These are phyloP conservation scores for Suillia variegata DNA, from an alignment of 2,888 invertebrate genomes.

Conservation along the genomic window DNA sequence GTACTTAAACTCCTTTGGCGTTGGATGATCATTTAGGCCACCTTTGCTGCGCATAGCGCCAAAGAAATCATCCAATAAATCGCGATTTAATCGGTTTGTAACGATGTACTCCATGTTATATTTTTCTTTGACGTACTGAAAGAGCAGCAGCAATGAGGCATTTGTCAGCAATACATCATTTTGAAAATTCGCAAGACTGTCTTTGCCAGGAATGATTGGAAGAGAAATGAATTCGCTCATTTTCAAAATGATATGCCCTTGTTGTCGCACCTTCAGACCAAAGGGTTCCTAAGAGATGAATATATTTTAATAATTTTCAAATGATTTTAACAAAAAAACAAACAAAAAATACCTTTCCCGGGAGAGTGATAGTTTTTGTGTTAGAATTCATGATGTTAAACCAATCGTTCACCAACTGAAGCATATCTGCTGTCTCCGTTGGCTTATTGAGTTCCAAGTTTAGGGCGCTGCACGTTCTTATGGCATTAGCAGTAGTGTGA, in stretches of 20 bases:
- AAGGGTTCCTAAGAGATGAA: conserved; percentile 8
- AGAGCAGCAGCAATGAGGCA: not conserved
- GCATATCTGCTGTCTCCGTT: conserved; percentile 11
- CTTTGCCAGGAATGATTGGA: conserved; percentile 11
- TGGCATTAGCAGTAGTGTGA: conserved; percentile 12
- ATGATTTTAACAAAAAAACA: not conserved
- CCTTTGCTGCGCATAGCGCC: conserved; percentile 13
- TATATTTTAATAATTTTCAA: not conserved
- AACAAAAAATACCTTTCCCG: conserved; percentile 11
- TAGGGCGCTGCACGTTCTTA: conserved; percentile 1
- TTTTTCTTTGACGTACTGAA: conserved; percentile 3
- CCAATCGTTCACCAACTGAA: conserved; percentile 3
- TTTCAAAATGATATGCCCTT: not conserved
- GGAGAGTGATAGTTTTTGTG: not conserved
- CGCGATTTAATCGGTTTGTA: conserved; percentile 13
- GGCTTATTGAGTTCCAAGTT: conserved; percentile 6
- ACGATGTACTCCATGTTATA: conserved; percentile 9
- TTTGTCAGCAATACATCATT: conserved; percentile 12
- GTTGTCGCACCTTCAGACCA: not conserved
- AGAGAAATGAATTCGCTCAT: conserved; percentile 11
- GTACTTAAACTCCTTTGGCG: conserved; percentile 12
- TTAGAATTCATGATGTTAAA: conserved; percentile 13
- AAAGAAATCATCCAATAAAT: conserved; percentile 17
- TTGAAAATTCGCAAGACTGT: conserved; percentile 11
- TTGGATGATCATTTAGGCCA: conserved; percentile 11